A percentile compares a stretch with the other conserved stretches of the same genome.
phyloP scores from a whole-genome alignment of 64 coral and sea anemone genomes.

The Platygyra sinensis region DNA sequence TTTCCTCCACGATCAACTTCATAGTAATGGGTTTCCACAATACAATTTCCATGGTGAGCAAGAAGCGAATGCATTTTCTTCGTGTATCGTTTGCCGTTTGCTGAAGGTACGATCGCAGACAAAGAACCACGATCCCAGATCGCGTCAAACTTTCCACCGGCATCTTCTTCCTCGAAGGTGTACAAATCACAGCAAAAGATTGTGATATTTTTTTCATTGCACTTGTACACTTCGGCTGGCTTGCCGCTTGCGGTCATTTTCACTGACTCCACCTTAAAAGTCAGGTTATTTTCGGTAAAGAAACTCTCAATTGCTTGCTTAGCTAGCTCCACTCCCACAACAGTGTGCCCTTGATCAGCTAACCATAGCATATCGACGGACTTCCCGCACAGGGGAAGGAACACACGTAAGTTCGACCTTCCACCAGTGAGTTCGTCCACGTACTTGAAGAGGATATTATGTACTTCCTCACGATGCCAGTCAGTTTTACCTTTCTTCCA shows the following conservation, averaged over 20 bases:
- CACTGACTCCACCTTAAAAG: slow-evolving; percentile 18
- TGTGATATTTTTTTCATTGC: neutral
- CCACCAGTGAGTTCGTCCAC: slow-evolving; percentile 42
- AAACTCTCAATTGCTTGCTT: slow-evolving; percentile 27
- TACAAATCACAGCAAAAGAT: slow-evolving; percentile 35
- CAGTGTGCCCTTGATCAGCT: slow-evolving; percentile 50
- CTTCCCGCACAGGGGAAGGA: slow-evolving; percentile 64
- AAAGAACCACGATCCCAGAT: slow-evolving; percentile 64
- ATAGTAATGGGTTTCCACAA: slow-evolving; percentile 51
- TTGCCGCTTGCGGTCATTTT: neutral
- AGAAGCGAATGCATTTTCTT: slow-evolving; percentile 41
- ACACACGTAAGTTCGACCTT: slow-evolving; percentile 18
- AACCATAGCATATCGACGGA: slow-evolving; percentile 63
- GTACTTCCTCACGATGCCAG: slow-evolving; percentile 45
- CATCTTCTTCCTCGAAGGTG: neutral
- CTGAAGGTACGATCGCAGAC: slow-evolving; percentile 21
- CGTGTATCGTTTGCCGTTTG: slow-evolving; percentile 30
- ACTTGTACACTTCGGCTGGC: slow-evolving; percentile 26
- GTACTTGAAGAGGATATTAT: slow-evolving; percentile 61
- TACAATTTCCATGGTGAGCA: neutral
- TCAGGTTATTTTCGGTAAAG: slow-evolving; percentile 54
- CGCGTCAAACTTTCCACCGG: slow-evolving; percentile 43
- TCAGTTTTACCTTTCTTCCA: slow-evolving; percentile 14
- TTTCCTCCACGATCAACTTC: slow-evolving; percentile 27
- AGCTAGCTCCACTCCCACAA: slow-evolving; percentile 60